Conservation (phyloP, 2,888 invertebrate genomes). For the Conomelus anceps region DNA sequence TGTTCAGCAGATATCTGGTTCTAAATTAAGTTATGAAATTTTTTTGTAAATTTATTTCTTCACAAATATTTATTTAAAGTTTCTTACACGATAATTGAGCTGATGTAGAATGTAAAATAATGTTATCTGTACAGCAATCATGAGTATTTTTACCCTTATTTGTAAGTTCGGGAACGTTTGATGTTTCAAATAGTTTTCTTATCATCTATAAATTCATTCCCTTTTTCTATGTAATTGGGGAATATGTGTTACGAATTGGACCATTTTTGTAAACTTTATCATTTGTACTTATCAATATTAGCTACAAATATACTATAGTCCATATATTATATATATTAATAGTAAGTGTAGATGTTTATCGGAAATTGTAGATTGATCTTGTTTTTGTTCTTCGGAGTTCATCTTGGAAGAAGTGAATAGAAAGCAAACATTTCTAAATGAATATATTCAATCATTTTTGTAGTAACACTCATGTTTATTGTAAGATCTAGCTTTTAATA, state of each 20-base stretch:
- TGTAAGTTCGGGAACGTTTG: not conserved
- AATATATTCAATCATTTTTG: conserved; percentile 9
- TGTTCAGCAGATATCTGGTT: no score
- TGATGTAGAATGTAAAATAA: not conserved
- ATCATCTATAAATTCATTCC: not conserved
- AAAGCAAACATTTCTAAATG: not conserved
- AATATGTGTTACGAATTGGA: not conserved
- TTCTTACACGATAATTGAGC: not conserved
- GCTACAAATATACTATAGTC: not conserved
- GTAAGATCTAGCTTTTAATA: not conserved
- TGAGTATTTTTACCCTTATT: not conserved
- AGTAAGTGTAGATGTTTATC: not conserved
- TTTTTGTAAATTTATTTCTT: no score
- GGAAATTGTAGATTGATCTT: not conserved
- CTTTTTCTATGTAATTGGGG: not conserved
- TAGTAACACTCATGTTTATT: not conserved
- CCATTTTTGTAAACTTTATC: not conserved
- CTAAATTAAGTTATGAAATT: no score
- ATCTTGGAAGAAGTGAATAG: not conserved
- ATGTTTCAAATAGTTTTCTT: not conserved
- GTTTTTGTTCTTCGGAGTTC: not conserved
- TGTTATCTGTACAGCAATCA: not conserved
- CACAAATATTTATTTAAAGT: no score
- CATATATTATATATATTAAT: not conserved
- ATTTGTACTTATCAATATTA: not conserved